Evolutionary conservation across 2,888 invertebrate genomes (phyloP), one percentile per base, ranked within the genome.

Genomic region (Tribolium freemani): DNA sequence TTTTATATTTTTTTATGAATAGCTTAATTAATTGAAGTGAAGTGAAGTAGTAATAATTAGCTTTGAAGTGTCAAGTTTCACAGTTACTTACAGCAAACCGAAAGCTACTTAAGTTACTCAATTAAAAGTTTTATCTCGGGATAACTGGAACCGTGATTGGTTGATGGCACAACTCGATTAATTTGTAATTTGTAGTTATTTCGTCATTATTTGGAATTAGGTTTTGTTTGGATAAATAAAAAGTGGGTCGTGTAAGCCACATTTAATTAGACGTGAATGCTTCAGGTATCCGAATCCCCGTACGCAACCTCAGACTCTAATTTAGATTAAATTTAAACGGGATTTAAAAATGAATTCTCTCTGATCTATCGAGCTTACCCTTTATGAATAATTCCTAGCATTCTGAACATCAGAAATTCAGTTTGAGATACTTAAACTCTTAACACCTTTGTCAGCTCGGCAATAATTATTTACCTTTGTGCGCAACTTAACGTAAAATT

Each of bases 351-450:
- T 20, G 5, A 31, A 10, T 21, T n/a, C n/a, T 44, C 20, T 57
- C 38, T 38, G 45, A 45, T 46, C 45, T 58, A 16, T 45, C 2
- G 21, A 16, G 58, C 9, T 44, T 10, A 45, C 20, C 45, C 45
- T 56, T 58, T 58, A 58, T 58, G 58, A 58, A 58, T 58, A 58
- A 58, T 58, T 45, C 45, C n/a, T 21, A 30, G 31, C 16, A 26
- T 26, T 20, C 8, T 38, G 10, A 20, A 1, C 45, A 20, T 44
- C 13, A 58, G 58, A n/a, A 38, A 38, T 58, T 58, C 45, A 58
- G 44, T 58, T 58, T 58, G 10, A 46, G 46, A 46, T 45, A 46
- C 45, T 44, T 45, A 58, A 56, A 56, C n/a, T 56, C 45, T 58
- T 58, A 58, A 46, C 21, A 58, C 20, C 58, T 20, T 20, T 58